Evolutionary conservation across 1,140 invertebrate genomes (phyloP).

Genomic region (Achroia grisella): DNA sequence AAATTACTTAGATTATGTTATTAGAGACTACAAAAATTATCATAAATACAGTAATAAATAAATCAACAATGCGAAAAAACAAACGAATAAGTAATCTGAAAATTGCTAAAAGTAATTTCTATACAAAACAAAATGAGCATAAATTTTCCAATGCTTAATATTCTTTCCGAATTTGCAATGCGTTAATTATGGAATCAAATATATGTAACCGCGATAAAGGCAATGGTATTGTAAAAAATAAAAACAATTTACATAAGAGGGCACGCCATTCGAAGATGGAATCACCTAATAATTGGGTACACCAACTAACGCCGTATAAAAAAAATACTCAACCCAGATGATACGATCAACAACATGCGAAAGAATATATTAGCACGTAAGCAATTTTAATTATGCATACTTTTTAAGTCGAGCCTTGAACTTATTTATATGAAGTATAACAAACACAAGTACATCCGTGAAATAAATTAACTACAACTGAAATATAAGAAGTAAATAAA

Average conservation of each 20-base stretch:
- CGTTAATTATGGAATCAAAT: conserved; percentile 48
- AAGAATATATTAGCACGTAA: conserved; percentile 38
- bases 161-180: conserved; percentile 26
- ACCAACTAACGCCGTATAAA: conserved; percentile 20
- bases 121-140: too few relatives aligned
- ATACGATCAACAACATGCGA: conserved; percentile 45
- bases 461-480: too few relatives aligned
- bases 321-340: conserved; percentile 19
- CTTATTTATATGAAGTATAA: conserved; percentile 18
- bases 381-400: conserved; percentile 43
- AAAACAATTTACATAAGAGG: conserved; percentile 46
- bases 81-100: too few relatives aligned
- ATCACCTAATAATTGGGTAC: conserved; percentile 47
- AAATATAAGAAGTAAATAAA: too few relatives aligned
- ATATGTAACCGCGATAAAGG: conserved; percentile 27
- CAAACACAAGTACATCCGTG: too few relatives aligned
- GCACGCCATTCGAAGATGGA: conserved; percentile 38
- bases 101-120: too few relatives aligned
- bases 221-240: conserved; percentile 24
- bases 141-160: too few relatives aligned
- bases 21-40: too few relatives aligned
- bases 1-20: too few relatives aligned
- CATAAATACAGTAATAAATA: too few relatives aligned
- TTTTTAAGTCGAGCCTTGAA: conserved; percentile 42
- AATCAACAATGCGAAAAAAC: too few relatives aligned